A percentile compares a stretch with the other conserved stretches of the same genome.
These are phyloP conservation scores for Pseudochromis fuscus DNA, from an alignment of 2,797 vertebrate species.

Conservation along the genomic window DNA sequence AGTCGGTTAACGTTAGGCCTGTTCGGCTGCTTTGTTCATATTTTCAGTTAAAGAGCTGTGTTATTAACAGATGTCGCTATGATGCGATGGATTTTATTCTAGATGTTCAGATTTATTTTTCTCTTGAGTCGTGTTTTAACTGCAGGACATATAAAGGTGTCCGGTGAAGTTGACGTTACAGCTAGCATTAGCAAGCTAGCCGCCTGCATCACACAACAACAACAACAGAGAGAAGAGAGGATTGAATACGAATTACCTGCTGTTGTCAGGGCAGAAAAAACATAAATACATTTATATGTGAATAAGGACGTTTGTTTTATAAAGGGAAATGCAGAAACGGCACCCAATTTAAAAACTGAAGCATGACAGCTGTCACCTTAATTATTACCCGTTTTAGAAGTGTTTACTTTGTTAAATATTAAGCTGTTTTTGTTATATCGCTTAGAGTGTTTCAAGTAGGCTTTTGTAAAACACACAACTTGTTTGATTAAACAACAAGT, in stretches of 20 bases:
- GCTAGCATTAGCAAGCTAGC: slow-evolving; percentile 53
- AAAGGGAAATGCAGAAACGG: too few species aligned
- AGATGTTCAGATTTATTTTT: neutral
- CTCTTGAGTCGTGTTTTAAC: accelerated
- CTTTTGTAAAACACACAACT: too few species aligned
- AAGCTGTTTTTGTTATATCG: too few species aligned
- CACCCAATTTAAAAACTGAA: too few species aligned
- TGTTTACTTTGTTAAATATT: too few species aligned
- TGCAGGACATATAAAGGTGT: too few species aligned
- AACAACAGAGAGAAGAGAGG: neutral
- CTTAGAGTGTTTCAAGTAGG: too few species aligned
- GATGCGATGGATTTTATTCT: accelerated
- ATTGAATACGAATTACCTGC: neutral
- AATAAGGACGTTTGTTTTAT: too few species aligned
- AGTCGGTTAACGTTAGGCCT: slow-evolving; percentile 60
- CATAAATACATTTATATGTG: too few species aligned
- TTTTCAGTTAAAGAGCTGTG: neutral
- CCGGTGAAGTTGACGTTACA: neutral
- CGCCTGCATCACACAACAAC: neutral
- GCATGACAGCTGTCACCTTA: neutral
- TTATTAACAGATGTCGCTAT: neutral
- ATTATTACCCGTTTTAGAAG: too few species aligned
- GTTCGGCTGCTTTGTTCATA: slow-evolving; percentile 67
- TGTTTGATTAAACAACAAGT: neutral
- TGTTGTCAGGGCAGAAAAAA: neutral